Evolutionary conservation across 2,797 vertebrate species (phyloP), one percentile per base, ranked within the genome.

Genomic region (Malurus splendens): DNA sequence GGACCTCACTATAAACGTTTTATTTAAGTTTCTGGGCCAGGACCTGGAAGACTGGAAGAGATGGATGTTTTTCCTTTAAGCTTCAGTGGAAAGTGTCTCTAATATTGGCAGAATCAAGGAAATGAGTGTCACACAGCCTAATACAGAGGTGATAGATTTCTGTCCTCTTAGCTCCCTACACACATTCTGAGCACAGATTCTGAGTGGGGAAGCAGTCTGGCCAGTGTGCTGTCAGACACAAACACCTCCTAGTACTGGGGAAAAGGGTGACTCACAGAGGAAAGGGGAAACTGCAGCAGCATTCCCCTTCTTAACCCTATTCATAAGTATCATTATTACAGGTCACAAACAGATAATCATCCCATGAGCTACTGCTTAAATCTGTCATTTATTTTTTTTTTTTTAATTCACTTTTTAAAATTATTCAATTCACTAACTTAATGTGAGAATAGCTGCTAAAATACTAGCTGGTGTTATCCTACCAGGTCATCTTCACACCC

Each of bases 11-110:
- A 14, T 30, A 70, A 84, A 81, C 33, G 30, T n/a, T 81, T 83
- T 50, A 70, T 79, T 86, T 23, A 51, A 19, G 74, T 91, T 92
- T 90, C 88, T 93, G 64, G 64, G 64, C 56, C 61, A 84, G 52
- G 48, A 66, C 67, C 38, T 68, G 20, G 62, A 75, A 66, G 66
- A 72, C 36, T 72, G 28, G 25, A 88, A 70, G 32, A 59, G n/a
- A 55, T 25, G 10, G 60, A 82, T 11, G 4, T 67, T 93, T 94
- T 93, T 73, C 36, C 33, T 88, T 72, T 22, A 51, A 87, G 18
- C 20, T 88, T 41, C 38, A 70, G 25, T 30, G 28, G 32, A 81
- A 24, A 12, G 4, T 71, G 16, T 59, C 54, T 83, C 47, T 86
- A 55, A 54, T 78, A 44, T 18, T 45, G 18, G 11, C 57, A 66